Evolutionary conservation across 1,140 invertebrate genomes (phyloP), one percentile per base, ranked within the genome.

Genomic region (Caerostris extrusa): DNA sequence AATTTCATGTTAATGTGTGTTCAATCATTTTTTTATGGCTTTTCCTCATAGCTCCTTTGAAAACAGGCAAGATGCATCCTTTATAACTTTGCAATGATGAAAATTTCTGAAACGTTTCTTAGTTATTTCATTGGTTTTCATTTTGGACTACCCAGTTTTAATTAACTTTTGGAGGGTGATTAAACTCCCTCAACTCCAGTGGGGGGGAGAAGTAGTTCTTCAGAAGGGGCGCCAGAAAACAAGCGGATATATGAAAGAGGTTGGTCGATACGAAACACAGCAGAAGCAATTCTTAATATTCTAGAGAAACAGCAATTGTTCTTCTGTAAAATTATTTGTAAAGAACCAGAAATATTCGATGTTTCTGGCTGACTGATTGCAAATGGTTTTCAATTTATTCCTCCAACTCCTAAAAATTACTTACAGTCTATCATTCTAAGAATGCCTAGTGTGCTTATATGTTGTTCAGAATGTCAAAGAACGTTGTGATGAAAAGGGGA

Each of bases 321-420:
- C 55, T 87, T 50, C 55, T 58, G 56, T 77, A 6, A 69, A 89
- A 67, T 69, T 61, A 53, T 69, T 89, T 69, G n/a, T 19, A 69
- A 56, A n/a, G 61, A 89, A 61, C 61, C 69, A 34, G 34, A 34
- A 34, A 34, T 34, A 34, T 53, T 69, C 19, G 55, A 89, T 61
- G 87, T n/a, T 56, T 64, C 56, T 69, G 7, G 3, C 56, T 89
- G 87, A 89, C 61, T 67, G 87, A 89, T 89, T 19, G 53, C 64
- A 69, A 89, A 67, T 69, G 61, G 34, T 89, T 69, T 89, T 58
- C 57, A 77, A 90, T 90, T 90, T 90, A 81, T 90, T 90, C n/a
- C 61, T 34, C 34, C 34, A 56, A 10, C 56, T 89, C 64, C 34
- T 87, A 64, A 87, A 64, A 77, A 50, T 77, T 77, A 77, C 69